Percentiles rank a stretch among this genome's conserved stretches.
These are phyloP conservation scores for Phalacrocorax pelagicus DNA, from an alignment of 2,113 vertebrate genomes.

Conservation along the genomic window DNA sequence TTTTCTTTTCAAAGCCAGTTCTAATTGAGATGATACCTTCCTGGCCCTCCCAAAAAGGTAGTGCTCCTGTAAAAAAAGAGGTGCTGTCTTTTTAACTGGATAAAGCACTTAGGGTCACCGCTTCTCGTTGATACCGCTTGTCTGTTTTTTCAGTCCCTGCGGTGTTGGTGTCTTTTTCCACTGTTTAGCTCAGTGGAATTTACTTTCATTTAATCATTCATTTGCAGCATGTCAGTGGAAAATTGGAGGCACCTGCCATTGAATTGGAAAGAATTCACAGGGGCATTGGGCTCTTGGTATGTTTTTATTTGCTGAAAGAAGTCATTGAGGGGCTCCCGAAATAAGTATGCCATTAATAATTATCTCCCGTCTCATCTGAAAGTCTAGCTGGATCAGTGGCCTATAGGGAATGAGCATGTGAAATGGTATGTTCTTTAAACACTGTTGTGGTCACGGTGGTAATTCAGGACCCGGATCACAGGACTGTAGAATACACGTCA, in stretches of 20 bases:
- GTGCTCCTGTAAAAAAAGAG: background rate
- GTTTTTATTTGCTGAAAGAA: conserved; percentile 34
- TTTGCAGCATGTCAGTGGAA: conserved; percentile 67
- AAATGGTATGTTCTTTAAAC: background rate
- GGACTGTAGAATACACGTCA: background rate
- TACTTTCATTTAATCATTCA: conserved; percentile 68
- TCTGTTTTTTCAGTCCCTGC: background rate
- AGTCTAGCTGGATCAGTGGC: background rate
- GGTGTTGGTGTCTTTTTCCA: conserved; percentile 57
- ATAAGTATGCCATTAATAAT: background rate
- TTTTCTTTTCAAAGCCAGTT: background rate
- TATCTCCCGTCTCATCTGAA: background rate
- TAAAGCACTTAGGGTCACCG: background rate
- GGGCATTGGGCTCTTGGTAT: background rate
- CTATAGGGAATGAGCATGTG: background rate
- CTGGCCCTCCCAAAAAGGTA: background rate
- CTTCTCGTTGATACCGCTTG: background rate
- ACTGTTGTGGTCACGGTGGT: background rate
- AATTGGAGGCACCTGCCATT: conserved; percentile 53
- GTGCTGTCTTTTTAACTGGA: background rate
- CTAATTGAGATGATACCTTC: background rate
- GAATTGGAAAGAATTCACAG: conserved; percentile 64
- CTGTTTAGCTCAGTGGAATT: conserved; percentile 70
- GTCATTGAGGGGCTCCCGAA: background rate
- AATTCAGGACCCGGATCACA: background rate